These are phyloP conservation scores for Pachymerium ferrugineum DNA, from an alignment of 2,888 invertebrate genomes.

Conservation along the genomic window DNA sequence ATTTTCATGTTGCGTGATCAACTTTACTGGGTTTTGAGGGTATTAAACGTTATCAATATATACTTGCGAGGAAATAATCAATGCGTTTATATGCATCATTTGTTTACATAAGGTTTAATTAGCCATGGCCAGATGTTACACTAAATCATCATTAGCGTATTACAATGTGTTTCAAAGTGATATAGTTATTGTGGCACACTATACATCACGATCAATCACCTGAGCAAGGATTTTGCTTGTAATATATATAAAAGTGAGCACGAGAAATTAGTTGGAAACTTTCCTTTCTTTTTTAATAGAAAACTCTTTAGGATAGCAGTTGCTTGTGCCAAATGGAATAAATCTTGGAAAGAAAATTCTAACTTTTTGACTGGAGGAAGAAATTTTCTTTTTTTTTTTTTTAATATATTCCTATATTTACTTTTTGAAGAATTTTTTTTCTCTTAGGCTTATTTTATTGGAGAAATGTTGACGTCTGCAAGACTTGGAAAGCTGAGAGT, in stretches of 20 bases:
- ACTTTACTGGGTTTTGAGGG: neutral
- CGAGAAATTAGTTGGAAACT: neutral
- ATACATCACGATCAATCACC: neutral
- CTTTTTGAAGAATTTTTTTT: neutral
- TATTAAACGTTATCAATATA: conserved; percentile 15
- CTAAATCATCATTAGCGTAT: conserved; percentile 1
- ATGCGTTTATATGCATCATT: conserved; percentile 14
- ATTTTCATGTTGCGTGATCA: neutral
- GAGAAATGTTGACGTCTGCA: neutral
- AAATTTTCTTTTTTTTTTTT: neutral
- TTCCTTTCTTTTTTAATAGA: neutral
- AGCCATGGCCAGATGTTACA: conserved; percentile 24
- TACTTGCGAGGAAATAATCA: conserved; percentile 12
- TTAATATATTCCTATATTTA: neutral
- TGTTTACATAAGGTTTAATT: conserved; percentile 19
- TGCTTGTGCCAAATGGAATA: conserved; percentile 9
- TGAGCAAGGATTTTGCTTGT: neutral
- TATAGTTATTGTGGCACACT: neutral
- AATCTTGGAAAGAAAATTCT: neutral
- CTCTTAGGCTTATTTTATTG: neutral
- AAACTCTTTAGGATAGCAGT: neutral
- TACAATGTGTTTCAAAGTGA: conserved; percentile 1
- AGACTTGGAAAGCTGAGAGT: too few species aligned
- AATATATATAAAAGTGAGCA: neutral
- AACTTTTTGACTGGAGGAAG: neutral